A percentile compares a stretch with the other conserved stretches of the same genome.
Evolutionary conservation across 2,888 invertebrate genomes (phyloP).

Genomic region (Hirtodrosophila confusa): DNA sequence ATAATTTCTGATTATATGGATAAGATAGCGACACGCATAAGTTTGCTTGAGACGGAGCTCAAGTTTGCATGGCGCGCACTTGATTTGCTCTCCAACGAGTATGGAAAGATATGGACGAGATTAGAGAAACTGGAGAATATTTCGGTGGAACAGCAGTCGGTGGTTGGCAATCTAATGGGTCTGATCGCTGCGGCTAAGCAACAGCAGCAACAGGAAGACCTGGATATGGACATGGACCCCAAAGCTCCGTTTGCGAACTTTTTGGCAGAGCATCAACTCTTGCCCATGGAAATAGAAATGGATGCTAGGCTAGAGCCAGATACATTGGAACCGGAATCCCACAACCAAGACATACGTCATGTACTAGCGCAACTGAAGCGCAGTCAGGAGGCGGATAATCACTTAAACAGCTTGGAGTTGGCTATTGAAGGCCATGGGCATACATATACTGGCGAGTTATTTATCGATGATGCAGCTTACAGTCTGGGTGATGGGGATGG

Average conservation of each 20-base stretch:
- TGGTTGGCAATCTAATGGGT: constrained; percentile 92
- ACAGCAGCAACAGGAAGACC: constrained; percentile 31
- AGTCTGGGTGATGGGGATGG: not conserved
- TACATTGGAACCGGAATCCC: not conserved
- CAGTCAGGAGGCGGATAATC: constrained; percentile 16
- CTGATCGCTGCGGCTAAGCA: constrained; percentile 68
- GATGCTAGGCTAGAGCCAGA: constrained; percentile 13
- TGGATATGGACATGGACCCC: constrained; percentile 15
- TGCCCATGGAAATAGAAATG: constrained; percentile 40
- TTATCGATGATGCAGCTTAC: constrained; percentile 21
- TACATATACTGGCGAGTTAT: constrained; percentile 14
- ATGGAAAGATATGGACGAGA: constrained; percentile 96
- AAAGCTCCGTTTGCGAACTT: constrained; percentile 23
- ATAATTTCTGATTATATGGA: constrained; percentile 96
- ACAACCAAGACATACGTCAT: constrained; percentile 19
- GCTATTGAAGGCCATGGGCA: constrained; percentile 9
- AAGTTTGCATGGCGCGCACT: constrained; percentile 97
- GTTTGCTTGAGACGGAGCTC: constrained; percentile 94
- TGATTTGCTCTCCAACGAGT: constrained; percentile 95
- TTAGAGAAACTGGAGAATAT: constrained; percentile 94
- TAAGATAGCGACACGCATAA: constrained; percentile 92
- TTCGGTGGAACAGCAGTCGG: constrained; percentile 94
- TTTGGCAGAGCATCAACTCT: constrained; percentile 27
- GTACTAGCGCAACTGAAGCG: constrained; percentile 22
- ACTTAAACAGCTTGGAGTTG: constrained; percentile 11